A percentile compares a stretch with the other conserved stretches of the same genome.
phyloP scores from a whole-genome alignment of 2,797 vertebrate genomes.

The Euthynnus affinis region DNA sequence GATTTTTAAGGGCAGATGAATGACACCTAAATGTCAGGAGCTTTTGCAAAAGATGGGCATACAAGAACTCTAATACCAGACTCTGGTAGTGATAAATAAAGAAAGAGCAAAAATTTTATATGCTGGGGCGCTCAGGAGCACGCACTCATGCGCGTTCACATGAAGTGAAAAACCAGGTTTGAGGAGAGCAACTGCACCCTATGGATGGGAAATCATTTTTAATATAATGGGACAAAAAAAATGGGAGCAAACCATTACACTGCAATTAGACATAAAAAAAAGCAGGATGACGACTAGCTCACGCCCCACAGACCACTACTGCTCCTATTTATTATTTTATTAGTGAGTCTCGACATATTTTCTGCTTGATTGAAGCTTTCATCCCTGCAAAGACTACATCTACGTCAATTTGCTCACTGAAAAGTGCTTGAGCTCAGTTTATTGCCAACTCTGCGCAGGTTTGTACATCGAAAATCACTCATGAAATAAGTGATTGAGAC shows the following conservation, averaged over 20 bases:
- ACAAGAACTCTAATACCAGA: conserved; percentile 37
- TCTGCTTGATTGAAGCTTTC: conserved; percentile 49
- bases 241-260: conserved; percentile 6
- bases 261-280: neutral
- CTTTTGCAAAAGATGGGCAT: conserved; percentile 31
- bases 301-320: conserved; percentile 25
- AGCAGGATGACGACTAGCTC: conserved; percentile 4
- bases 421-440: conserved; percentile 49
- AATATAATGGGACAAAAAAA: conserved; percentile 13
- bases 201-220: conserved; percentile 4
- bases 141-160: conserved; percentile 21
- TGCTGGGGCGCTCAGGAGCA: neutral
- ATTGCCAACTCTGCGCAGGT: conserved; percentile 35
- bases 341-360: conserved; percentile 54
- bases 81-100: conserved; percentile 38
- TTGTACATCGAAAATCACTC: conserved; percentile 23
- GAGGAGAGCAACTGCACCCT: conserved; percentile 22
- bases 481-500: conserved; percentile 29
- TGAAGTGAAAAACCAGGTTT: conserved; percentile 19
- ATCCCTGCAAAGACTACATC: conserved; percentile 33
- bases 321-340: conserved; percentile 31
- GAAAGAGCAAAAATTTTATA: conserved; percentile 25
- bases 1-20: conserved; percentile 51
- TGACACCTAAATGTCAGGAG: conserved; percentile 54
- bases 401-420: conserved; percentile 22